These are phyloP conservation scores for Cheilosia scutellata DNA, from an alignment of 2,888 invertebrate species.

Conservation along the genomic window DNA sequence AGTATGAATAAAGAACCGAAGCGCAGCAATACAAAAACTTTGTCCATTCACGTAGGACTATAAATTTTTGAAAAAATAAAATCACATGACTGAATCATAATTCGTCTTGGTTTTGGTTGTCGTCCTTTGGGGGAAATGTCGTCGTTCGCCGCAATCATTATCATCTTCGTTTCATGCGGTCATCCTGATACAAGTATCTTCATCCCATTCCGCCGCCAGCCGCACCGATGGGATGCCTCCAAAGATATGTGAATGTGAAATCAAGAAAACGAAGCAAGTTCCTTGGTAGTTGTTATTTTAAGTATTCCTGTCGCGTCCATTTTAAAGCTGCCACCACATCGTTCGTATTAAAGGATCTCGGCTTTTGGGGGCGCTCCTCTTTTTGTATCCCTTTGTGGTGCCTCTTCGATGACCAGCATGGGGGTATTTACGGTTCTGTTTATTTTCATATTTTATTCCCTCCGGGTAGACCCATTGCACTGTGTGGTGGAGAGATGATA, in stretches of 20 bases:
- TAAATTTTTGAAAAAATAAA: conserved; percentile 37
- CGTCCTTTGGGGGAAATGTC: conserved; percentile 3
- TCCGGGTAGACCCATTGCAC: background rate
- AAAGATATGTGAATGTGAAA: background rate
- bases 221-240: background rate
- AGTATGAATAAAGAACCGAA: conserved; percentile 58
- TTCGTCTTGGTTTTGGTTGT: conserved; percentile 14
- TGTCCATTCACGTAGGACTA: conserved; percentile 58
- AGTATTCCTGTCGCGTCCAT: conserved; percentile 62
- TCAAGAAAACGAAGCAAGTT: conserved; percentile 20
- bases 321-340: conserved; percentile 44
- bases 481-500: background rate
- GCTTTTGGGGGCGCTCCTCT: background rate
- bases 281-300: conserved; percentile 65
- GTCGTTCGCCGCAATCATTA: conserved; percentile 25
- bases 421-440: conserved; percentile 56
- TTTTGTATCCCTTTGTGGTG: conserved; percentile 5
- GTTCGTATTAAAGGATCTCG: conserved; percentile 24
- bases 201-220: background rate
- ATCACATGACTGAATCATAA: conserved; percentile 65
- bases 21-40: conserved; percentile 56
- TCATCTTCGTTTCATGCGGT: conserved; percentile 60
- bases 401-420: conserved; percentile 43
- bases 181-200: conserved; percentile 31
- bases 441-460: conserved; percentile 66